These are phyloP conservation scores for Leptinotarsa undecemlineata DNA, from an alignment of 1,140 invertebrate species.

Conservation along the genomic window DNA sequence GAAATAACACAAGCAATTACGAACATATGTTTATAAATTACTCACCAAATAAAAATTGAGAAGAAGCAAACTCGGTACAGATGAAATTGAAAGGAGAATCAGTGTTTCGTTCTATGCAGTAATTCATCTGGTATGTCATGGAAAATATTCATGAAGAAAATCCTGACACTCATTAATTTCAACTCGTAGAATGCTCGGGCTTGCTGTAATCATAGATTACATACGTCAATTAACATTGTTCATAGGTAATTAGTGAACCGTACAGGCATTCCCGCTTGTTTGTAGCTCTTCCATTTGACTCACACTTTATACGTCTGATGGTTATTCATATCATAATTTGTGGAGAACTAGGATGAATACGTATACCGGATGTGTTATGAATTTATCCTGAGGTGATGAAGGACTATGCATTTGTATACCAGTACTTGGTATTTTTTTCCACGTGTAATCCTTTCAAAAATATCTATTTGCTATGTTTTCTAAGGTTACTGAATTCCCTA, in stretches of 20 bases:
- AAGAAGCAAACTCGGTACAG: too few relatives aligned
- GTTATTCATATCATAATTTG: constrained; percentile 4
- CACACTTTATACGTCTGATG: background rate
- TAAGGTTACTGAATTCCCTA: too few relatives aligned
- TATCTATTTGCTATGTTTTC: too few relatives aligned
- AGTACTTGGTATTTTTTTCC: too few relatives aligned
- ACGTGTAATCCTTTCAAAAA: too few relatives aligned
- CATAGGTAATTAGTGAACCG: constrained; percentile 15
- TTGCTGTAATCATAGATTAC: constrained; percentile 8
- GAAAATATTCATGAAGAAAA: constrained; percentile 8
- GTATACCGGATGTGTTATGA: background rate
- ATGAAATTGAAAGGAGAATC: background rate
- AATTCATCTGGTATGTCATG: background rate
- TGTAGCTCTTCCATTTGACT: constrained; percentile 2
- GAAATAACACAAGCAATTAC: too few relatives aligned
- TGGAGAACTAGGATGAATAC: background rate
- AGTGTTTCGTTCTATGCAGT: background rate
- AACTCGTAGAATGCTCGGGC: constrained; percentile 3
- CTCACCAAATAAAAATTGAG: too few relatives aligned
- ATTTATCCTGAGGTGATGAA: too few relatives aligned
- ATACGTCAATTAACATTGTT: constrained; percentile 14
- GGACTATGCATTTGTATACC: too few relatives aligned
- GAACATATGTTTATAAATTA: too few relatives aligned
- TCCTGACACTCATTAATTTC: constrained; percentile 8
- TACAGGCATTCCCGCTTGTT: constrained; percentile 5